phyloP scores from a whole-genome alignment of 2,888 invertebrate species.

The Acleris cristana region DNA sequence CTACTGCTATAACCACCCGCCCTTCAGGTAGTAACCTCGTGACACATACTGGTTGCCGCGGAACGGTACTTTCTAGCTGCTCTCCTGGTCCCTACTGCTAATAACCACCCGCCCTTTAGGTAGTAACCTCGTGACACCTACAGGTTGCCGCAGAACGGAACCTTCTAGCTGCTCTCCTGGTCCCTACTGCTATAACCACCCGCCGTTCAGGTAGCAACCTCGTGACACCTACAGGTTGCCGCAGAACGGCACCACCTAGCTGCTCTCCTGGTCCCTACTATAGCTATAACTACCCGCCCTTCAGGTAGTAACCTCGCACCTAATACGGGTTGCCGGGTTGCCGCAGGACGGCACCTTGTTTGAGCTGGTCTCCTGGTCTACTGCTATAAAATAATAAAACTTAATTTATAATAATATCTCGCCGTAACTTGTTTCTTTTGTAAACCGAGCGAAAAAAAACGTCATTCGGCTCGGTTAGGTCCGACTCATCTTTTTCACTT shows the following conservation, averaged over 20 bases:
- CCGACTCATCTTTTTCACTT: too few relatives aligned
- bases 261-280: conserved; percentile 98
- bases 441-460: too few relatives aligned
- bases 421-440: too few relatives aligned
- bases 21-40: conserved; percentile 86
- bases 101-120: conserved; percentile 98
- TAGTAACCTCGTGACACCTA: conserved; percentile 49
- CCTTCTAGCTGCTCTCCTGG: conserved; percentile 97
- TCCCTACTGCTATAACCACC: conserved; percentile 99
- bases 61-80: conserved; percentile 96
- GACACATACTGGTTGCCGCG: conserved; percentile 83
- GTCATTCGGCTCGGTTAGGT: too few relatives aligned
- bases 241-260: conserved; percentile 94
- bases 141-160: conserved; percentile 83
- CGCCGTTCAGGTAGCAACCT: conserved; percentile 91
- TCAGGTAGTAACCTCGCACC: conserved; percentile 83
- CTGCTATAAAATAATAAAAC: conserved; percentile 89
- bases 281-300: conserved; percentile 98
- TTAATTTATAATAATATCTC: too few relatives aligned
- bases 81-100: conserved; percentile 98
- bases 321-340: too few relatives aligned
- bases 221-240: not conserved
- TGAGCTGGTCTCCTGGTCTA: conserved; percentile 95
- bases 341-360: conserved; percentile 91
- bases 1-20: conserved; percentile 99